Evolutionary conservation across 1,140 invertebrate genomes (phyloP).

Genomic region (Batillaria attramentaria): DNA sequence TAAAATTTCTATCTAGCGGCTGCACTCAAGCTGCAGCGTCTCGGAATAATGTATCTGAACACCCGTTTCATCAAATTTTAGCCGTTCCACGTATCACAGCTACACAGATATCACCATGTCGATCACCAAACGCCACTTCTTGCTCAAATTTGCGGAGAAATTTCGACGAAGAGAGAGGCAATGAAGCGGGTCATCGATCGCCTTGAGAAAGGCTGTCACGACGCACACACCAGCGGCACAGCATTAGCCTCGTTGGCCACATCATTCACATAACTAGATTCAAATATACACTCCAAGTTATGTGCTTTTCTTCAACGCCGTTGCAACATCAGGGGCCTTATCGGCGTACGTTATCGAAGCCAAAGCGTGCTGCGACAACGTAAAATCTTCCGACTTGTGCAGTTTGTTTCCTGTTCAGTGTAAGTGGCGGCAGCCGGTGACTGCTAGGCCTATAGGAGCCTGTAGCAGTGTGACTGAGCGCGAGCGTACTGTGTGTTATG

Average conservation of each 20-base stretch:
- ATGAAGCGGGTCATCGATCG: constrained; percentile 13
- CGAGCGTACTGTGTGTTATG: too few relatives aligned
- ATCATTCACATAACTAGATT: not conserved
- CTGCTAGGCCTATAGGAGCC: not conserved
- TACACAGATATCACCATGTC: not conserved
- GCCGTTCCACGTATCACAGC: too few relatives aligned
- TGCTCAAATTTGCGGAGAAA: not conserved
- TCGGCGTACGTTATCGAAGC: too few relatives aligned
- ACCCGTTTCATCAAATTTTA: too few relatives aligned
- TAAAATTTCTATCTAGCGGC: constrained; percentile 38
- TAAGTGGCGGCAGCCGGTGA: not conserved
- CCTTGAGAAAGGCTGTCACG: not conserved
- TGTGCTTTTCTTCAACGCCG: not conserved
- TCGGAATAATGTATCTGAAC: too few relatives aligned
- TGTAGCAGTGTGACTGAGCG: not conserved
- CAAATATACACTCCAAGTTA: not conserved
- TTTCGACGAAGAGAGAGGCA: not conserved
- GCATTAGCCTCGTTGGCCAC: not conserved
- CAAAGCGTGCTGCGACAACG: too few relatives aligned
- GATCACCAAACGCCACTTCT: not conserved
- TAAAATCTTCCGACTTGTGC: too few relatives aligned
- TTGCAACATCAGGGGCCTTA: not conserved
- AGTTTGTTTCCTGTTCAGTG: too few relatives aligned
- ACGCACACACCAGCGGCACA: not conserved
- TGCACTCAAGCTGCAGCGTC: too few relatives aligned